These are phyloP conservation scores for Drosophila ochracea DNA, from an alignment of 2,888 invertebrate species.

Conservation along the genomic window DNA sequence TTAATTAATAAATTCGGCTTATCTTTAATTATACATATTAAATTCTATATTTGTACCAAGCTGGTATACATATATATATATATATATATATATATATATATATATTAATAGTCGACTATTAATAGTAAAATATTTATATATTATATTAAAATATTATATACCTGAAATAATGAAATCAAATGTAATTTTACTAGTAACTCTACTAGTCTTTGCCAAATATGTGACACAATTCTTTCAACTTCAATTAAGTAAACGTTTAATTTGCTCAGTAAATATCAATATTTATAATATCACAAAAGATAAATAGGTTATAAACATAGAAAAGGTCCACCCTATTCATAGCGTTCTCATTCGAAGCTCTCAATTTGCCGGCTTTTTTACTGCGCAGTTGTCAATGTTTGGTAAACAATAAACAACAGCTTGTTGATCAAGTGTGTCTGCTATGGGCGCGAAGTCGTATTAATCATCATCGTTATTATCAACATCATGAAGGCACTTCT, in stretches of 20 bases:
- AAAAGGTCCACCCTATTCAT: conserved; percentile 54
- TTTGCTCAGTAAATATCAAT: not conserved
- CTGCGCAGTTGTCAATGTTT: conserved; percentile 67
- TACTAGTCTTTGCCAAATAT: not conserved
- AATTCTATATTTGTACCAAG: not conserved
- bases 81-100: not conserved
- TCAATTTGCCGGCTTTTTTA: conserved; percentile 57
- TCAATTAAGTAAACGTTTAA: not conserved
- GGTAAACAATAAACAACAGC: conserved; percentile 59
- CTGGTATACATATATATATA: not conserved
- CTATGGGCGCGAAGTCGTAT: conserved; percentile 29
- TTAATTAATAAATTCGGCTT: not conserved
- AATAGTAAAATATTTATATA: no score
- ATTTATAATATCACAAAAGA: not conserved
- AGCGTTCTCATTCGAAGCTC: conserved; percentile 19
- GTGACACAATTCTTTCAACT: not conserved
- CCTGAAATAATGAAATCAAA: no score
- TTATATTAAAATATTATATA: no score
- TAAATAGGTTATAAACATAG: not conserved
- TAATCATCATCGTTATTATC: conserved; percentile 41
- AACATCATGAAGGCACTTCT: conserved; percentile 9
- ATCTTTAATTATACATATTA: not conserved
- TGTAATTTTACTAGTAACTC: not conserved
- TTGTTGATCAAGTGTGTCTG: conserved; percentile 57
- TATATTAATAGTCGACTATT: not conserved